These are phyloP conservation scores for Artibeus jamaicensis DNA, from an alignment of 2,797 vertebrate species.

Conservation along the genomic window DNA sequence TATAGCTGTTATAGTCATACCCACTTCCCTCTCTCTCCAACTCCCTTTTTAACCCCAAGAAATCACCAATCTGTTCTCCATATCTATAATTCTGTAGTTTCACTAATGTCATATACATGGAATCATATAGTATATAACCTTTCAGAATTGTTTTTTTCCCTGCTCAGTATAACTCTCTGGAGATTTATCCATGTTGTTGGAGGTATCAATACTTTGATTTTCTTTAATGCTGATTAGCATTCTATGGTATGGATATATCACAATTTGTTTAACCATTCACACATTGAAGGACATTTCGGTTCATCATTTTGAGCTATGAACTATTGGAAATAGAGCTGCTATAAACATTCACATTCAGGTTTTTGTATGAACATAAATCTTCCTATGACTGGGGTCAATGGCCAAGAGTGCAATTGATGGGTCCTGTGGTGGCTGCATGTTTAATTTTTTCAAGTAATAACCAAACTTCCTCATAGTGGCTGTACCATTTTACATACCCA, in stretches of 20 bases:
- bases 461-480: neutral
- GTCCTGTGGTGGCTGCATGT: neutral
- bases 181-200: neutral
- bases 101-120: neutral
- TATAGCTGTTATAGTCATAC: neutral
- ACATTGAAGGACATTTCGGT: neutral
- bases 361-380: neutral
- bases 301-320: neutral
- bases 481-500: neutral
- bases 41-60: neutral
- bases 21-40: neutral
- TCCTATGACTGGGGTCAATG: neutral
- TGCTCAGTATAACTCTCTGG: neutral
- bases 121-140: neutral
- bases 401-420: neutral
- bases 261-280: neutral
- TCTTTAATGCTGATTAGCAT: neutral
- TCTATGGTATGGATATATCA: neutral
- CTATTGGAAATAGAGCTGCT: neutral
- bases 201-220: neutral
- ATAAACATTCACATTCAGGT: neutral
- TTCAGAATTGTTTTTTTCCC: neutral
- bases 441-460: neutral
- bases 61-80: neutral
- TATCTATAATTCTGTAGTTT: slow-evolving; percentile 1